Conservation (phyloP, 1,140 invertebrate species). For the Calliopsis andreniformis region DNA sequence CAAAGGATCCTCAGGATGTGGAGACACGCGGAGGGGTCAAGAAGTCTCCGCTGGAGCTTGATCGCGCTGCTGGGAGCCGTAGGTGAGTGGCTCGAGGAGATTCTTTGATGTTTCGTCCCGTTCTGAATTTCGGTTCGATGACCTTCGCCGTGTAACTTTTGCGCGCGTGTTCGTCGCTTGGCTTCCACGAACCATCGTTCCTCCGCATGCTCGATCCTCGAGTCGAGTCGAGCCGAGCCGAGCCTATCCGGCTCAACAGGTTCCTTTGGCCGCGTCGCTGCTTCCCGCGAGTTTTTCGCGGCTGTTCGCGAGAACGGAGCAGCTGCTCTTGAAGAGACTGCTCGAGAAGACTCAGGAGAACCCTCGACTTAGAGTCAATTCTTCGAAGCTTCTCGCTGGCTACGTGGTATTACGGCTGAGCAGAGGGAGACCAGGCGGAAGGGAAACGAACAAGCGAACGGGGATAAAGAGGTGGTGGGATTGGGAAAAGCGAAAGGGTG, state of each 20-base stretch:
- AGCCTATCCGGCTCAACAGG: constrained; percentile 41
- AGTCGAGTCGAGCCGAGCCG: no score
- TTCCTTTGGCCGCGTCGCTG: not conserved
- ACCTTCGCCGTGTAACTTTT: not conserved
- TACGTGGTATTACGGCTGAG: not conserved
- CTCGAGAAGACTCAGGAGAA: not conserved
- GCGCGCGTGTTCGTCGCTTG: not conserved
- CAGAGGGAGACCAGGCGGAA: not conserved
- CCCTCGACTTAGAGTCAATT: constrained; percentile 7
- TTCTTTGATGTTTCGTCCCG: not conserved
- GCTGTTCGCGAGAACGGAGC: not conserved
- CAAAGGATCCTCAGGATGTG: not conserved
- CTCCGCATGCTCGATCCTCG: not conserved
- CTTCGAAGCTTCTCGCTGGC: not conserved
- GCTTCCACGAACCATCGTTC: not conserved
- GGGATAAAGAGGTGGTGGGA: not conserved
- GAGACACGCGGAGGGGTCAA: not conserved
- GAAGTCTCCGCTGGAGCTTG: constrained; percentile 9
- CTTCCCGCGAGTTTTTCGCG: constrained; percentile 7
- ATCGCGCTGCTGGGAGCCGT: constrained; percentile 29
- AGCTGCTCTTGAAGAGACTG: not conserved
- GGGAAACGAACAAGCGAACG: not conserved
- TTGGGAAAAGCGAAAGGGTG: constrained; percentile 12
- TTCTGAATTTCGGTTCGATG: constrained; percentile 3
- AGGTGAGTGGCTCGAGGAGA: constrained; percentile 23